Evolutionary conservation across 2,888 invertebrate species (phyloP), one percentile per base, ranked within the genome.

Genomic region (Ornithoptera alexandrae): DNA sequence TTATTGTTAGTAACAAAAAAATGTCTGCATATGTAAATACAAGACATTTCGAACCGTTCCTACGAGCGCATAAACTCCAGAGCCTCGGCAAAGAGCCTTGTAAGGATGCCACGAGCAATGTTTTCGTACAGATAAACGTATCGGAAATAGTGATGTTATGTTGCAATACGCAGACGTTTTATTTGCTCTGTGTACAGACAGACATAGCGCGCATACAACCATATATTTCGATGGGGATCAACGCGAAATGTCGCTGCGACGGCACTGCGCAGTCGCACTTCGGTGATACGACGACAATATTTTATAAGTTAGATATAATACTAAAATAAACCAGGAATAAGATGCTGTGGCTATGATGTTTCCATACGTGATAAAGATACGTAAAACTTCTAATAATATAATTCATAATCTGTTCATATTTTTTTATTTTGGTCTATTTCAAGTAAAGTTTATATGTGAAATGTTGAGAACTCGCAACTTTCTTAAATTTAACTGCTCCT

Each of bases 61-160:
- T 22, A 30, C 39, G 36, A 36, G 56, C 24, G 30, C 42, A 42
- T 46, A 42, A 58, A 46, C 65, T 65, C 17, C 53, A 39, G 53
- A 39, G 36, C 17, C 17, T 56, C 20, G 24, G 53, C 60, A 24
- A 15, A 56, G 36, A 42, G 30, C 62, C 67, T 68, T 68, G 67
- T 68, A 68, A 57, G 58, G 63, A 39, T 22, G 20, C n/a, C 30
- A 64, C 68, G 30, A 59, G 63, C 22, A 59, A 59, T 59, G 62
- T 62, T 68, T 59, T 63, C 63, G n/a, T 59, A 36, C 30, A 59
- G 68, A 68, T 68, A 68, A 64, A 64, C 68, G 59, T 59, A 64
- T 68, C 68, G 63, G 68, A 68, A 68, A 68, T 68, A 64, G 68
- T 64, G 63, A 60, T 68, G 68, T 64, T 64, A 68, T 64, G 68